A percentile compares a stretch with the other conserved stretches of the same genome.
Evolutionary conservation across 2,113 vertebrate species (phyloP).

Genomic region (Ivindomyrus marchei): DNA sequence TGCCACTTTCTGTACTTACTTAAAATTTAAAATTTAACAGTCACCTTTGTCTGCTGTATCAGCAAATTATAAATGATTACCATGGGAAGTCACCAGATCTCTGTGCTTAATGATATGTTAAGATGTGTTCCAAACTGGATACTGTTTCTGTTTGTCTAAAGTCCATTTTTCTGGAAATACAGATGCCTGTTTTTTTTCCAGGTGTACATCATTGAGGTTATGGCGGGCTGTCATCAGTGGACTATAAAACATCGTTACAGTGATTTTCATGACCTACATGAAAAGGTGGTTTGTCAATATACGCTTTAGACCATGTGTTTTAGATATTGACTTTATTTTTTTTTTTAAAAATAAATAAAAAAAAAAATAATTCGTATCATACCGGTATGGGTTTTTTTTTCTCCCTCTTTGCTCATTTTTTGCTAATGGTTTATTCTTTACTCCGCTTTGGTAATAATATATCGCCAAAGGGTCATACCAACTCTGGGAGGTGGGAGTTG

Average conservation of each 20-base stretch:
- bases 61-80: background rate
- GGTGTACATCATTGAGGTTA: conserved; percentile 92
- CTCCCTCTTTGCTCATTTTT: background rate
- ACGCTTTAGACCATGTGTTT: background rate
- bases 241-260: conserved; percentile 94
- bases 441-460: background rate
- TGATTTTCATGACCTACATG: conserved; percentile 92
- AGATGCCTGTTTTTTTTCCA: conserved; percentile 42
- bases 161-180: background rate
- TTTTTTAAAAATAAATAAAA: background rate
- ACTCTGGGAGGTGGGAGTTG: background rate
- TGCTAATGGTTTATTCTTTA: background rate
- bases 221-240: conserved; percentile 79
- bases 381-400: background rate
- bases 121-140: background rate
- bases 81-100: background rate
- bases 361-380: background rate
- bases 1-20: background rate
- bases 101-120: background rate
- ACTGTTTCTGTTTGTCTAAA: background rate
- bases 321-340: background rate
- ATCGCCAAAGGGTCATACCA: background rate
- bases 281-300: conserved; percentile 69
- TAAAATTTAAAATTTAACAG: background rate
- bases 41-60: background rate